Evolutionary conservation across 2,797 vertebrate genomes (phyloP).

Genomic region (Lithobates sylvaticus): DNA sequence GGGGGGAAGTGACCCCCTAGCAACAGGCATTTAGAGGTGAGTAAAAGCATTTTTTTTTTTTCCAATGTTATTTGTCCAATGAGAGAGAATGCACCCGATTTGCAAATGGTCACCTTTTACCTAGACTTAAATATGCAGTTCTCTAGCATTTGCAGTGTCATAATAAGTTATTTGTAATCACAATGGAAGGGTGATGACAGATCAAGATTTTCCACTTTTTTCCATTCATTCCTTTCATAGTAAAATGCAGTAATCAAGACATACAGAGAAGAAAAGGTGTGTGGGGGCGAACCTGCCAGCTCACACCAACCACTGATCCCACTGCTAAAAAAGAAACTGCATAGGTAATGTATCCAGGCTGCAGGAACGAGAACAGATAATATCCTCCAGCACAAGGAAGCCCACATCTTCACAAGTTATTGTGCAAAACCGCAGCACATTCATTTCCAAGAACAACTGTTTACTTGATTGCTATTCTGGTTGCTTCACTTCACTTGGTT

Average conservation of each 20-base stretch:
- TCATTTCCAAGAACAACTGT: slow-evolving; percentile 43
- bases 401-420: slow-evolving; percentile 7
- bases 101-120: background rate
- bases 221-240: slow-evolving; percentile 1
- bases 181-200: background rate
- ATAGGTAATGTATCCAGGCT: background rate
- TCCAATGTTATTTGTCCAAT: too few species aligned
- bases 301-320: background rate
- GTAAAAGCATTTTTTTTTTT: too few species aligned
- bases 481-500: background rate
- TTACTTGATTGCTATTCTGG: background rate
- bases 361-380: background rate
- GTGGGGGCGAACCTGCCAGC: background rate
- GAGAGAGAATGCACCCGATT: too few species aligned
- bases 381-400: background rate
- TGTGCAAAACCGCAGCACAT: slow-evolving; percentile 51
- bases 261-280: background rate
- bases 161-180: background rate
- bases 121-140: background rate
- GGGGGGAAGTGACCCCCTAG: too few species aligned
- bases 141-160: background rate
- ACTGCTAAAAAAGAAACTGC: background rate
- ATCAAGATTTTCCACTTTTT: background rate
- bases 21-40: too few species aligned
- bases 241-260: too few species aligned